Evolutionary conservation across 92 coral and sea anemone species (phyloP).

Genomic region (Palythoa caribaeorum): DNA sequence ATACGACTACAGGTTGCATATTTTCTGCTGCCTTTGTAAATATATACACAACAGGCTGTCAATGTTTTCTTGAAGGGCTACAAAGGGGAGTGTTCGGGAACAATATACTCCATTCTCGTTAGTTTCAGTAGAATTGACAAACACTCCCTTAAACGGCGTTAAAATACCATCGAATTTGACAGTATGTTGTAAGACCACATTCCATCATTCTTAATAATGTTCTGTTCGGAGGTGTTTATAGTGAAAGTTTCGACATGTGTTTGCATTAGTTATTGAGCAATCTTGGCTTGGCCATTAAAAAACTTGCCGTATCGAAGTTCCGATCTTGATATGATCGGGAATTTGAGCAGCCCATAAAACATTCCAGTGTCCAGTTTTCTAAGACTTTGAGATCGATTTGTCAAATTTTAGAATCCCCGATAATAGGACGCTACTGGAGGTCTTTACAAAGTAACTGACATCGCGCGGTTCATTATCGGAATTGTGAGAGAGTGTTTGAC

Average conservation of each 20-base stretch:
- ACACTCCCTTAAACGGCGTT: conserved; percentile 11
- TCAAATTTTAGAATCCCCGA: conserved; percentile 26
- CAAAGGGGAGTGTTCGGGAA: conserved; percentile 40
- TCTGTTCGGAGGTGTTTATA: background rate
- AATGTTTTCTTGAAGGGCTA: conserved; percentile 10
- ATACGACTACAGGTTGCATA: conserved; percentile 38
- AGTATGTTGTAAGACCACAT: conserved; percentile 23
- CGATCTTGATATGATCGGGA: conserved; percentile 50
- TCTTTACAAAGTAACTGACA: conserved; percentile 23
- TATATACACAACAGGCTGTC: conserved; percentile 41
- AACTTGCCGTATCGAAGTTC: conserved; percentile 36
- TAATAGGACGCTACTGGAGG: conserved; percentile 38
- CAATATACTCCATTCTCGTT: conserved; percentile 18
- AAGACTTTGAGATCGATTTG: conserved; percentile 31
- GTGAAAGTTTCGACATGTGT: conserved; percentile 11
- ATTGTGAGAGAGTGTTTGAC: background rate
- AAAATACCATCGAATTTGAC: conserved; percentile 3
- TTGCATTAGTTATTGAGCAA: conserved; percentile 38
- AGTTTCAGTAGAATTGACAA: conserved; percentile 13
- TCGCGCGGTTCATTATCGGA: conserved; percentile 13
- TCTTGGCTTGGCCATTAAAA: conserved; percentile 28
- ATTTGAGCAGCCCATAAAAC: conserved; percentile 27
- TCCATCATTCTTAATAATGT: conserved; percentile 16
- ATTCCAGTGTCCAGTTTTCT: conserved; percentile 20
- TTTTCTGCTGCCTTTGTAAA: conserved; percentile 39